phyloP scores from a whole-genome alignment of 2,113 vertebrate species.

The Gnathonemus longibarbis region DNA sequence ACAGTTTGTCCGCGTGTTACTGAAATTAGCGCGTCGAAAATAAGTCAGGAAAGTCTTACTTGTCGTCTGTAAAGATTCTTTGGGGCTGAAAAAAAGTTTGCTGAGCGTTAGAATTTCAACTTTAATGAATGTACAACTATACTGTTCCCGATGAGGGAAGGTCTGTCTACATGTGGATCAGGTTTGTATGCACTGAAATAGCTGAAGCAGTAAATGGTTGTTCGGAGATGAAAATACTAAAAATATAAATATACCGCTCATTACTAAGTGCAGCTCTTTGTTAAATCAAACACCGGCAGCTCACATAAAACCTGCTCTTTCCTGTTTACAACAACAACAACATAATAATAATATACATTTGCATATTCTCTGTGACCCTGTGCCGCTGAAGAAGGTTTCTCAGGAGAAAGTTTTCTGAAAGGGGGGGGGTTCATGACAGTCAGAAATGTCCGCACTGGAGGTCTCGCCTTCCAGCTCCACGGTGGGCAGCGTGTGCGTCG shows the following conservation, averaged over 20 bases:
- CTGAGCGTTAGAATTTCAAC: neutral
- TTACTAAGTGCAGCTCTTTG: neutral
- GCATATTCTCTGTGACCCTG: neutral
- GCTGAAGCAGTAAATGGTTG: neutral
- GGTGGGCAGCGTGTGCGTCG: neutral
- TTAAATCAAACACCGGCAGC: neutral
- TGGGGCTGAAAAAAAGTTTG: neutral
- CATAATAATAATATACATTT: neutral
- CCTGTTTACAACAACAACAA: neutral
- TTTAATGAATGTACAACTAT: neutral
- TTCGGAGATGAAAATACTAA: neutral
- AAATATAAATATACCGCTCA: neutral
- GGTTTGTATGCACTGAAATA: neutral
- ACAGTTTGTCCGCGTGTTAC: neutral
- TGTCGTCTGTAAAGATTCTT: neutral
- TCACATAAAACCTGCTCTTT: neutral
- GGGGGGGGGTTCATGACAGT: neutral
- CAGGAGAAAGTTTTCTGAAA: neutral
- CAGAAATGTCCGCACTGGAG: neutral
- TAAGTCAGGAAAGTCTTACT: neutral
- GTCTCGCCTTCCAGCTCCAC: neutral
- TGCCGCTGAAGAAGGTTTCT: neutral
- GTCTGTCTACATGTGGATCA: neutral
- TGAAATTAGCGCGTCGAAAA: neutral
- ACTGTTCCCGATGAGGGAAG: neutral